Evolutionary conservation across 2,888 invertebrate species (phyloP), one percentile per base, ranked within the genome.

Genomic region (Monopis laevigella): DNA sequence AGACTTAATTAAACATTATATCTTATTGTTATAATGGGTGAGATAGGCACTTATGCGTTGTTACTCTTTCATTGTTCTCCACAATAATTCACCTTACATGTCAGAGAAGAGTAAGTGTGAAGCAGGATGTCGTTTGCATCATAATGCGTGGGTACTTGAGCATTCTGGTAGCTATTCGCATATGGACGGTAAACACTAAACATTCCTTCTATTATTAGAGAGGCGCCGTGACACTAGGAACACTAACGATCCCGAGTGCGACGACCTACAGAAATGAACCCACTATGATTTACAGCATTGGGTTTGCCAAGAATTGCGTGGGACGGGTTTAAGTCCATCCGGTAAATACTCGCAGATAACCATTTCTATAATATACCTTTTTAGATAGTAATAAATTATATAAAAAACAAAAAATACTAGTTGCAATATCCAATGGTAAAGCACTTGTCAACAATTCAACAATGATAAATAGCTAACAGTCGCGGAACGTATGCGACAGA

Each of bases 151-250:
- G n/a, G 21, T 36, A 36, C 12, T 36, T 21, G 36, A 7, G 19
- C 36, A 36, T 36, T 36, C 36, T 16, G 12, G 11, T 11, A 36
- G 32, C 2, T 12, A 36, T n/a, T 21, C 21, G 21, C 21, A 29
- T 40, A 6, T 62, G 40, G 35, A 28, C 34, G 30, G 59, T 65
- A 62, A 60, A 58, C 71, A 73, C 58, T 66, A 62, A 61, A 58
- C 71, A 73, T 77, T 75, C 67, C 72, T 68, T 59, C 77, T 78
- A 78, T 77, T 77, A 77, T 71, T 78, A 74, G 73, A 65, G 62
- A 65, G 66, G 70, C 66, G 66, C 65, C 62, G 70, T 73, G 77
- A 77, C 78, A 78, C 69, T 68, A 77, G 80, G 74, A 78, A 77
- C 70, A 73, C 68, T 72, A 74, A 72, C 62, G 69, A 66, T 64